A percentile compares a stretch with the other conserved stretches of the same genome.
Conservation (phyloP, 2,113 vertebrate species). For the Festucalex cinctus region DNA sequence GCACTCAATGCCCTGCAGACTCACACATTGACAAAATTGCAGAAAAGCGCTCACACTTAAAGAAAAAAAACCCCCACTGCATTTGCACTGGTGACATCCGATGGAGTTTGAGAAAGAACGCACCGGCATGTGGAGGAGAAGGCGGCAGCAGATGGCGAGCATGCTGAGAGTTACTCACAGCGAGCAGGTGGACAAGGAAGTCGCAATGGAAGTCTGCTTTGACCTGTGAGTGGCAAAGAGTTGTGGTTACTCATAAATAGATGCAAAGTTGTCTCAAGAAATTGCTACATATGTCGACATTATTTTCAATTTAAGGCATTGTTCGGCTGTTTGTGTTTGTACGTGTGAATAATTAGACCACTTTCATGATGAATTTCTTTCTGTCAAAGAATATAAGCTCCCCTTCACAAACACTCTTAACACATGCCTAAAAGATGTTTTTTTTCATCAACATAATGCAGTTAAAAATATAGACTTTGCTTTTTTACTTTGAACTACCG, state of each 20-base stretch:
- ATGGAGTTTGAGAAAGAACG: constrained; percentile 13
- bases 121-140: constrained; percentile 7
- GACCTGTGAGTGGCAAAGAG: constrained; percentile 41
- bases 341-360: too few relatives aligned
- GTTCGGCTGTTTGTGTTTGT: background rate
- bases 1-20: constrained; percentile 37
- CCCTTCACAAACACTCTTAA: background rate
- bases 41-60: constrained; percentile 10
- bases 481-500: background rate
- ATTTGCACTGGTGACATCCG: background rate
- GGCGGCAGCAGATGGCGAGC: constrained; percentile 41
- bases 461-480: too few relatives aligned
- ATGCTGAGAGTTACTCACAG: constrained; percentile 48
- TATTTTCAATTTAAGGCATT: background rate
- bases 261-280: background rate
- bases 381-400: background rate
- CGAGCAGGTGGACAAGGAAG: constrained; percentile 50
- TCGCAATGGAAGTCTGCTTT: constrained; percentile 22
- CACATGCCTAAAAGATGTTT: too few relatives aligned
- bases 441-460: background rate
- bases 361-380: background rate
- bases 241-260: constrained; percentile 4
- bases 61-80: constrained; percentile 1
- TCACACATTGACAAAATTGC: constrained; percentile 29
- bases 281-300: background rate